Evolutionary conservation across 2,797 vertebrate genomes (phyloP), one percentile per base, ranked within the genome.

Genomic region (Tinamus major): DNA sequence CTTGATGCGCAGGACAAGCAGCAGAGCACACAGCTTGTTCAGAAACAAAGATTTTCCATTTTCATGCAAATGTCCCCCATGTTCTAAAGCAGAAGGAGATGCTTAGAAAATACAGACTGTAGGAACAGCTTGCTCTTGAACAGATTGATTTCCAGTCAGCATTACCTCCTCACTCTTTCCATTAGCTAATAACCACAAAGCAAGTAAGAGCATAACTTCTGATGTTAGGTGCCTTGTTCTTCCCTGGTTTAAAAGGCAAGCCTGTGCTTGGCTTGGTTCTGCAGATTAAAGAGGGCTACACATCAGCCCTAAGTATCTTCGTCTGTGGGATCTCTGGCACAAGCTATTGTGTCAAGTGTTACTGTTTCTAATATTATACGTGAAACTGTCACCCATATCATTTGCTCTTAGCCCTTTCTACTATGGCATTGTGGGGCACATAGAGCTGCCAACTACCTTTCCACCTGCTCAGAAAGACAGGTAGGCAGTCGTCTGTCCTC

Each of bases 21-120:
- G 61, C 37, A 78, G 56, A 83, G 83, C 92, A 21, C 49, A 67
- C 13, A 27, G 59, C 56, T 53, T 88, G 58, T 79, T 95, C 74
- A 78, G 42, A 91, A 90, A 29, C 71, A 92, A 67, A 68, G 39
- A n/a, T 88, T 64, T 91, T 81, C 75, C 79, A 29, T 94, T 95
- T 93, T 80, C 68, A 44, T 70, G 77, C 91, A 93, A 90, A 91
- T 89, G 53, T 39, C 70, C 53, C 35, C 23, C 14, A 2, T 79
- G 61, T 85, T 93, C 85, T 93, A 41, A 92, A 89, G 85, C 65
- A 75, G 75, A 82, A 84, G 77, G 48, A 82, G 59, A 53, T 49
- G 42, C 75, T 81, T 80, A 59, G 69, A 87, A 93, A 92, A 78
- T 39, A 39, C 16, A 31, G 21, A 33, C 7, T 7, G 77, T 83